phyloP scores from a whole-genome alignment of 1,140 invertebrate species.

The Drosophila quadrilineata region DNA sequence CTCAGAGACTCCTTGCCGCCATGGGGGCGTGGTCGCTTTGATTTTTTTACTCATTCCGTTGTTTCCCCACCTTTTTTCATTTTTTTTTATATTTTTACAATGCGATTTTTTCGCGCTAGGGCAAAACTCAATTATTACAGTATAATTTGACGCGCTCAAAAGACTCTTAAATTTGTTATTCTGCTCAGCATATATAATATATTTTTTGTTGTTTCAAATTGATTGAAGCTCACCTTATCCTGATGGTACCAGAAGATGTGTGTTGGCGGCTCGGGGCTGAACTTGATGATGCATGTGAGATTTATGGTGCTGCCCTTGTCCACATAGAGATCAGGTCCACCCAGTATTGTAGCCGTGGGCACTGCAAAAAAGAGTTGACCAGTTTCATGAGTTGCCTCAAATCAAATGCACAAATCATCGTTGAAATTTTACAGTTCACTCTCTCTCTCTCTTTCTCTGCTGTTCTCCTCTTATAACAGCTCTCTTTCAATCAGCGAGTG shows the following conservation, averaged over 20 bases:
- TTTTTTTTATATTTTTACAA: not conserved
- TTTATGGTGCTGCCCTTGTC: slow-evolving; percentile 94
- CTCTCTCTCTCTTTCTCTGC: too few relatives aligned
- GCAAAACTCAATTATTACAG: slow-evolving; percentile 72
- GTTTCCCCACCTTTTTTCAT: too few relatives aligned
- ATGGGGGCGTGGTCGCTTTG: slow-evolving; percentile 17
- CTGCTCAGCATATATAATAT: too few relatives aligned
- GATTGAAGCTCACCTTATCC: slow-evolving; percentile 86
- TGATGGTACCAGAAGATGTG: slow-evolving; percentile 97
- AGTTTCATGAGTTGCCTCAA: not conserved
- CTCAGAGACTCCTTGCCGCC: too few relatives aligned
- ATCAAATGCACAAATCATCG: slow-evolving; percentile 20
- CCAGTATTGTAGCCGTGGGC: slow-evolving; percentile 92
- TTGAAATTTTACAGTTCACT: slow-evolving; percentile 20
- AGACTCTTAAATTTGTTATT: slow-evolving; percentile 54
- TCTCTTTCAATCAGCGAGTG: slow-evolving; percentile 27
- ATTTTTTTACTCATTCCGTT: too few relatives aligned
- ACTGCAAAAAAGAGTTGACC: slow-evolving; percentile 83
- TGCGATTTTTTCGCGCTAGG: not conserved
- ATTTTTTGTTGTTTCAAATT: slow-evolving; percentile 38
- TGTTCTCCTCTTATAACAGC: too few relatives aligned
- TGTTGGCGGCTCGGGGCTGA: slow-evolving; percentile 92
- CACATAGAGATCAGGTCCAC: slow-evolving; percentile 93
- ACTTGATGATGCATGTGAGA: slow-evolving; percentile 93
- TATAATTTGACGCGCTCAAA: slow-evolving; percentile 65